Evolutionary conservation across 1,140 invertebrate species (phyloP), one percentile per base, ranked within the genome.

Genomic region (Heliconius nattereri): DNA sequence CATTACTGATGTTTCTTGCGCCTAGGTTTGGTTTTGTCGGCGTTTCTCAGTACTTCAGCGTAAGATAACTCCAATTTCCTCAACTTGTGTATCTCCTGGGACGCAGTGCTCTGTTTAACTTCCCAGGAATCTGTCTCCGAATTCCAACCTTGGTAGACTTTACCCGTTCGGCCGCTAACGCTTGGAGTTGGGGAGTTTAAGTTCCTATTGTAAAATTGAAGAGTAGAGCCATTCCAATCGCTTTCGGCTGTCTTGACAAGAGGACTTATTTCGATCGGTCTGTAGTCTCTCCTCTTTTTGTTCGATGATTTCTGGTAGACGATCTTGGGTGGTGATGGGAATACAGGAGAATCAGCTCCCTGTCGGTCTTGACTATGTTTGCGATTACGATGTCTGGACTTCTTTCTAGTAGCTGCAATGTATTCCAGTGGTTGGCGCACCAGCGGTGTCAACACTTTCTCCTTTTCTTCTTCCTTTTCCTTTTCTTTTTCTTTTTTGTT

Each of bases 1-100:
- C 76, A 73, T 90, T 94, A 95, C 81, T 95, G 94, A 80, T 95
- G 94, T 83, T 93, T 95, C 81, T 94, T 94, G 83, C 94, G 92
- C 85, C 94, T 89, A 72, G 83, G 85, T 83, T 94, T 95, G 60
- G 90, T 94, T 86, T 95, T 95, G 83, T 97, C 96, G 60, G 96
- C 96, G 87, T 96, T 96, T 73, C 97, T 95, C 16, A 98, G 92
- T 6, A 96, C 97, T 90, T 98, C 97, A 1, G 97, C 97, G 87
- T 98, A 98, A 6, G 97, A 97, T 86, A 97, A 95, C 83, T 98
- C 97, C 37, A 98, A 92, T 83, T 96, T 96, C 88, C 97, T 97
- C 70, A 98, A 92, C 85, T 97, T 97, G 81, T 97, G 96, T 13
- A 98, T 96, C 82, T 98, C 97, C 85, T 97, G 97, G 0, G 97